Conservation (phyloP, 1,140 invertebrate species). For the Magallana gigas region DNA sequence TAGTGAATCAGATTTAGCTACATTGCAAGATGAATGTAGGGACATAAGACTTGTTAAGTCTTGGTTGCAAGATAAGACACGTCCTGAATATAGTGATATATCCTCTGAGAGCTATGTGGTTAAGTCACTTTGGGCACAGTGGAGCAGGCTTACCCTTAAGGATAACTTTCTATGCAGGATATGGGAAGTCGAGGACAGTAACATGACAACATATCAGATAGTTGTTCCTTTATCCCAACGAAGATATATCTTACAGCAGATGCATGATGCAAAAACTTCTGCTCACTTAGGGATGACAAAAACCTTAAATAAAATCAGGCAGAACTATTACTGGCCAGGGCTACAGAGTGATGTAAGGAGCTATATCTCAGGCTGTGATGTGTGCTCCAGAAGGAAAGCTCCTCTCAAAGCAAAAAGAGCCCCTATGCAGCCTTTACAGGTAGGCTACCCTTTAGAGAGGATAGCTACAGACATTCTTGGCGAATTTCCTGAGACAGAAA, state of each 20-base stretch:
- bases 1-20: neutral
- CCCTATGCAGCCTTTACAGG: conserved; percentile 28
- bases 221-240: conserved; percentile 55
- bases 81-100: conserved; percentile 25
- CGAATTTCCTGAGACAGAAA: conserved; percentile 35
- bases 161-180: conserved; percentile 42
- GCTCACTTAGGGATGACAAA: conserved; percentile 45
- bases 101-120: neutral
- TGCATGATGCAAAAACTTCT: conserved; percentile 47
- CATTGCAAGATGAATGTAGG: neutral
- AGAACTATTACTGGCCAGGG: conserved; percentile 49
- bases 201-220: conserved; percentile 47
- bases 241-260: conserved; percentile 36
- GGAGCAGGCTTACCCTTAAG: conserved; percentile 20
- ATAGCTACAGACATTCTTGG: conserved; percentile 48
- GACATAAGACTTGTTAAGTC: conserved; percentile 18
- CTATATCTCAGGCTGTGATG: conserved; percentile 41
- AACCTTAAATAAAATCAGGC: conserved; percentile 37
- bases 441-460: conserved; percentile 49
- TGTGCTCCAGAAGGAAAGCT: conserved; percentile 45
- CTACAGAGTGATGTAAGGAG: conserved; percentile 32
- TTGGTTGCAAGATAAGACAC: neutral
- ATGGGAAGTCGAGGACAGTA: conserved; percentile 47
- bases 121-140: conserved; percentile 42
- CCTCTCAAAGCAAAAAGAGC: conserved; percentile 30